Percentiles rank a stretch among this genome's conserved stretches.
phyloP scores from a whole-genome alignment of 2,888 invertebrate species.

The Apamea sordens region DNA sequence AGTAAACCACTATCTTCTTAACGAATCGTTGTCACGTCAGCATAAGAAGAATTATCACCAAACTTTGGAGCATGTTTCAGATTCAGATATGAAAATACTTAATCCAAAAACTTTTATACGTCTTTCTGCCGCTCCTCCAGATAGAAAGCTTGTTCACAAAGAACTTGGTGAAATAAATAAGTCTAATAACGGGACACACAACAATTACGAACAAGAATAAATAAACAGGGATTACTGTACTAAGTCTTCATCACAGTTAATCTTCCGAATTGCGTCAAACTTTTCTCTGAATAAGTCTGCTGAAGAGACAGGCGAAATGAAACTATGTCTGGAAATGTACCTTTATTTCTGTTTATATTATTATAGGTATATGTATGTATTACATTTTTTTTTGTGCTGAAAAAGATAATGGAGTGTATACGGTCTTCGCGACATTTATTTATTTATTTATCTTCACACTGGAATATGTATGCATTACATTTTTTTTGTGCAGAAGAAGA shows the following conservation, averaged over 20 bases:
- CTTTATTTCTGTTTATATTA: slow-evolving; percentile 7
- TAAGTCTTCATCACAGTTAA: slow-evolving; percentile 49
- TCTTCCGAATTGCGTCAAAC: slow-evolving; percentile 50
- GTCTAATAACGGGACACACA: slow-evolving; percentile 34
- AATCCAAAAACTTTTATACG: slow-evolving; percentile 34
- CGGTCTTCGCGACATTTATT: background rate
- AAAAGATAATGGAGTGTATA: background rate
- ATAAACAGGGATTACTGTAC: slow-evolving; percentile 45
- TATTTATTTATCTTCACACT: too few species aligned
- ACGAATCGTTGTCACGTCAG: background rate
- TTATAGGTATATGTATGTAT: background rate
- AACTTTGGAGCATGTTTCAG: slow-evolving; percentile 15
- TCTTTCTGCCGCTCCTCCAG: background rate
- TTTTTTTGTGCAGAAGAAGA: too few species aligned
- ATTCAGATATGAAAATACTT: slow-evolving; percentile 30
- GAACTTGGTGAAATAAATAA: slow-evolving; percentile 51
- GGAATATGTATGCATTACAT: too few species aligned
- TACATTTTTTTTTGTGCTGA: background rate
- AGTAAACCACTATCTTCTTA: background rate
- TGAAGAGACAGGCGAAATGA: slow-evolving; percentile 14
- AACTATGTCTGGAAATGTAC: slow-evolving; percentile 8
- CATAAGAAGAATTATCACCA: background rate
- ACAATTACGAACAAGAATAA: slow-evolving; percentile 49
- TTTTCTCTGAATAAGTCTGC: slow-evolving; percentile 34
- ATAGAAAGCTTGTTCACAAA: slow-evolving; percentile 26